These are phyloP conservation scores for Folsomia candida DNA, from an alignment of 2,888 invertebrate species.

Conservation along the genomic window DNA sequence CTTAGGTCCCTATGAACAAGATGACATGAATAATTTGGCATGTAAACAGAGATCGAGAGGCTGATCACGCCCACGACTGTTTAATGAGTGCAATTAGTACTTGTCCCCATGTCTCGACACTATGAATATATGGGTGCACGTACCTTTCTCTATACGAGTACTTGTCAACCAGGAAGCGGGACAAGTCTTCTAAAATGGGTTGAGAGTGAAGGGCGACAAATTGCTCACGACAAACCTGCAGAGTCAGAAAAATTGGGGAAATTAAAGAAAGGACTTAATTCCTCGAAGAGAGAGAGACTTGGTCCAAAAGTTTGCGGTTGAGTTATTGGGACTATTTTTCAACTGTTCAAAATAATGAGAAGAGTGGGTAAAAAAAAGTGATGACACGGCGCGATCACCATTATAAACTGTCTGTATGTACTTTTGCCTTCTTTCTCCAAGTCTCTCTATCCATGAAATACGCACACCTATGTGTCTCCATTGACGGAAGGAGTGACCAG, in stretches of 20 bases:
- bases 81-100: constrained; percentile 6
- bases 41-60: background rate
- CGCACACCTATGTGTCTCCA: too few relatives aligned
- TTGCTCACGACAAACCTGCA: constrained; percentile 90
- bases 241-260: constrained; percentile 46
- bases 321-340: constrained; percentile 3
- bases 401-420: background rate
- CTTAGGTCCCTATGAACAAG: constrained; percentile 58
- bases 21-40: background rate
- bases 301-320: background rate
- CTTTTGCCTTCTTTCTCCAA: background rate
- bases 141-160: constrained; percentile 67
- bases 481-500: background rate
- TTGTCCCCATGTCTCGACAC: too few relatives aligned
- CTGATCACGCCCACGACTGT: background rate
- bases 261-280: constrained; percentile 11
- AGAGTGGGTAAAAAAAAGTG: background rate
- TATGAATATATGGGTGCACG: too few relatives aligned
- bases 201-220: constrained; percentile 93
- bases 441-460: too few relatives aligned
- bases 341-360: background rate
- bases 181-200: constrained; percentile 84
- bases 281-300: background rate
- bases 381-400: background rate
- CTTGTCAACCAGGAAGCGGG: constrained; percentile 67